Evolutionary conservation across 2,888 invertebrate species (phyloP).

Genomic region (Keiferia lycopersicella): DNA sequence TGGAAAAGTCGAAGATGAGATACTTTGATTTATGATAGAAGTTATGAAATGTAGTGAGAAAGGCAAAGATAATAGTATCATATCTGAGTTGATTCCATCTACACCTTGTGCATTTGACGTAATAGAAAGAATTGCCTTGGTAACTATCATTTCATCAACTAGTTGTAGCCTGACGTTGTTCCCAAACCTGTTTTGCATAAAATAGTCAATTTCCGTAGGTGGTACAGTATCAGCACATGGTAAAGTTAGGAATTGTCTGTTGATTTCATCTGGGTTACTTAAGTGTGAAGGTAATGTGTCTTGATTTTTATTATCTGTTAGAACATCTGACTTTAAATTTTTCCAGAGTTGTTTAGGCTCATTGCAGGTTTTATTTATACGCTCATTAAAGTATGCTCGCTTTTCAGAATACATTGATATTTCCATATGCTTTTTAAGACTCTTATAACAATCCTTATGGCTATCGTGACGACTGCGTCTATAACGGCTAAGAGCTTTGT

Average conservation of each 20-base stretch:
- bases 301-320: slow-evolving; percentile 7
- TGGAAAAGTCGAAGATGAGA: neutral
- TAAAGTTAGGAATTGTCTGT: slow-evolving; percentile 17
- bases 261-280: slow-evolving; percentile 23
- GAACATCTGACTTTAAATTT: slow-evolving; percentile 21
- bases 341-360: slow-evolving; percentile 19
- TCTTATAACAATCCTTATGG: slow-evolving; percentile 4
- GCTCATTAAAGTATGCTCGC: slow-evolving; percentile 12
- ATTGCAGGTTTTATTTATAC: slow-evolving; percentile 2
- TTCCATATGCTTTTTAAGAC: slow-evolving; percentile 7
- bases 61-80: slow-evolving; percentile 21
- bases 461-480: neutral
- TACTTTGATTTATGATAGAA: slow-evolving; percentile 9
- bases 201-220: neutral
- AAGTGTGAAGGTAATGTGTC: slow-evolving; percentile 11
- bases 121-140: slow-evolving; percentile 8
- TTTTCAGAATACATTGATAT: slow-evolving; percentile 3
- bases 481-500: slow-evolving; percentile 7
- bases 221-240: slow-evolving; percentile 3
- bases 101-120: slow-evolving; percentile 20
- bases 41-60: slow-evolving; percentile 13
- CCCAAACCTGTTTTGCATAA: neutral
- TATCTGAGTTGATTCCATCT: slow-evolving; percentile 16
- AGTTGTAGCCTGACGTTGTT: neutral
- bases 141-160: neutral